Evolutionary conservation across 2,113 vertebrate species (phyloP).

Genomic region (Stigmatopora nigra): DNA sequence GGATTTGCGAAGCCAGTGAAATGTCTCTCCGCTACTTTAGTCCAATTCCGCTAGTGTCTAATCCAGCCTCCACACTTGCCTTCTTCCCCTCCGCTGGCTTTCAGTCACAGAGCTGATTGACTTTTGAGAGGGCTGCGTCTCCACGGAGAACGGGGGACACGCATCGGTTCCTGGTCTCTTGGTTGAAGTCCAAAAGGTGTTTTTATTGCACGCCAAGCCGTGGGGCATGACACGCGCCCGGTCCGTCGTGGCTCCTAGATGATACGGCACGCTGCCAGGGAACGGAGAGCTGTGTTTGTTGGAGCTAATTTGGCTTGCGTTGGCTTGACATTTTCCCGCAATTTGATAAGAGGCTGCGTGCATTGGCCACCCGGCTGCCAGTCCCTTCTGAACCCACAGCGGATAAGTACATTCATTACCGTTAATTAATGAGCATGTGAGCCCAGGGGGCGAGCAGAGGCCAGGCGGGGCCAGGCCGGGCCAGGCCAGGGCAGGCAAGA

Average conservation of each 20-base stretch:
- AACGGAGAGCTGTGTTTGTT: conserved; percentile 60
- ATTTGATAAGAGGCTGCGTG: conserved; percentile 58
- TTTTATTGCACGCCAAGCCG: conserved; percentile 5
- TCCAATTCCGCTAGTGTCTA: background rate
- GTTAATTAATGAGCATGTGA: conserved; percentile 66
- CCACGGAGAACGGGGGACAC: conserved; percentile 17
- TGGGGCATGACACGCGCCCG: conserved; percentile 17
- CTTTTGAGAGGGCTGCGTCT: conserved; percentile 43
- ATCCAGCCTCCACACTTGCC: background rate
- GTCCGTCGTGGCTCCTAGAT: conserved; percentile 25
- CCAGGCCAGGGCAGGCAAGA: conserved; percentile 19
- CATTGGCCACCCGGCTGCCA: conserved; percentile 51
- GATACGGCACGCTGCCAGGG: conserved; percentile 49
- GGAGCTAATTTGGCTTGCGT: conserved; percentile 54
- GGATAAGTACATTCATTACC: conserved; percentile 68
- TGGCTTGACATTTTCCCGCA: conserved; percentile 63
- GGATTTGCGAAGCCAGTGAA: background rate
- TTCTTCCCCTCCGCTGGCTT: background rate
- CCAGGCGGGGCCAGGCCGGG: too few relatives aligned
- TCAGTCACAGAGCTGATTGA: conserved; percentile 33
- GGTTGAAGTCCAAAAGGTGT: conserved; percentile 10
- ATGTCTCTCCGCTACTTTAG: background rate
- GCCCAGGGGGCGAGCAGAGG: conserved; percentile 42
- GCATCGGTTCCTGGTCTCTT: conserved; percentile 33
- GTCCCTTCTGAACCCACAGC: conserved; percentile 66